Percentiles rank a stretch among this genome's conserved stretches.
Conservation (phyloP, 2,888 invertebrate species). For the Caenorhabditis sp. region DNA sequence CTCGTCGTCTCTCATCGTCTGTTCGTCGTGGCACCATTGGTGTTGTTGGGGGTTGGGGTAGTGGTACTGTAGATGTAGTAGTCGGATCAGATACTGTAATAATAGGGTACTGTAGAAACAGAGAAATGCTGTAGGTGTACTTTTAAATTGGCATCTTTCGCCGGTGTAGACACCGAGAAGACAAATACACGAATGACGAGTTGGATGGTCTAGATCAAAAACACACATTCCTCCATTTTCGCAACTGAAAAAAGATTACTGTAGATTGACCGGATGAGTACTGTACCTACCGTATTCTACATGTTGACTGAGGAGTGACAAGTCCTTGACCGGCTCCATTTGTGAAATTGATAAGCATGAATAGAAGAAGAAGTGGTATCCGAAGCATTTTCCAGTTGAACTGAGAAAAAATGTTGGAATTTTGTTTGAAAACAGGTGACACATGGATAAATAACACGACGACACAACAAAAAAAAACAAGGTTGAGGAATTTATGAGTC, state of each 20-base stretch:
- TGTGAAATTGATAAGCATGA: not conserved
- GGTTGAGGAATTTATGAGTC: no score
- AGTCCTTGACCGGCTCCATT: conserved; percentile 34
- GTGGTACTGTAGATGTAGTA: not conserved
- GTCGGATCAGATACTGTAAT: not conserved
- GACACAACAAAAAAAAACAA: no score
- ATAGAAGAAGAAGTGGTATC: not conserved
- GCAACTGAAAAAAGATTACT: conserved; percentile 14
- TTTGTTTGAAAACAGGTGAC: no score
- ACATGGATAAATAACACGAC: no score
- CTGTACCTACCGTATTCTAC: conserved; percentile 41
- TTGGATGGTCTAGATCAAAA: conserved; percentile 23
- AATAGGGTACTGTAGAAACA: not conserved
- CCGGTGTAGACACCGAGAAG: conserved; percentile 62
- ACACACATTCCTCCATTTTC: conserved; percentile 40
- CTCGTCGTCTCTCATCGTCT: conserved; percentile 25
- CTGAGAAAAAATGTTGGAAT: no score
- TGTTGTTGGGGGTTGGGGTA: not conserved
- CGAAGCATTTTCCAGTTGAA: not conserved
- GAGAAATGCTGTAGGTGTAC: conserved; percentile 1
- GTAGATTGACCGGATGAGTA: not conserved
- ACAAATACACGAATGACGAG: conserved; percentile 62
- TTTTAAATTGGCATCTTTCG: conserved; percentile 52
- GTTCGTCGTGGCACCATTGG: conserved; percentile 10
- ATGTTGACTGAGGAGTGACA: conserved; percentile 44